phyloP scores from a whole-genome alignment of 2,888 invertebrate genomes.

The Epirrhoe alternata region DNA sequence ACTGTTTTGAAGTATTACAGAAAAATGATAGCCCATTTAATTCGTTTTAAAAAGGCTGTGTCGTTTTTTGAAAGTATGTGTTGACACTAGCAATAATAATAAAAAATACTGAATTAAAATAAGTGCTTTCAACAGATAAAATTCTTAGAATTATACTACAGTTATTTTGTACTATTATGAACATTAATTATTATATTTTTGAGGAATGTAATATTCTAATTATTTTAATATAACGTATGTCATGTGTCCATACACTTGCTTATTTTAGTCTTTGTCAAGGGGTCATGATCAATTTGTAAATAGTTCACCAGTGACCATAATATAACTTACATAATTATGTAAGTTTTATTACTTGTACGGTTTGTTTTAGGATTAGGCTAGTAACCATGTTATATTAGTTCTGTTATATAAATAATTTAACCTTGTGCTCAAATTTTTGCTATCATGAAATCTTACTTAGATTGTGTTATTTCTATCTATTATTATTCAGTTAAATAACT shows the following conservation, averaged over 20 bases:
- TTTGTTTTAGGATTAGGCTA: neutral
- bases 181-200: too few relatives aligned
- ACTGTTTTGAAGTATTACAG: too few relatives aligned
- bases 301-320: conserved; percentile 1
- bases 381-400: conserved; percentile 10
- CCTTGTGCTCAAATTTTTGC: conserved; percentile 24
- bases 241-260: neutral
- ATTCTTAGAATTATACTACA: too few relatives aligned
- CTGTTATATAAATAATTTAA: conserved; percentile 4
- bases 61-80: too few relatives aligned
- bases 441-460: conserved; percentile 17
- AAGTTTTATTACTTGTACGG: neutral
- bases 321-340: conserved; percentile 8
- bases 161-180: too few relatives aligned
- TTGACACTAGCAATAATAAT: too few relatives aligned
- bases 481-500: too few relatives aligned
- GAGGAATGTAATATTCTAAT: too few relatives aligned
- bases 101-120: too few relatives aligned
- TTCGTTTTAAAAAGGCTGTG: too few relatives aligned
- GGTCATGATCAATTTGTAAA: conserved; percentile 1
- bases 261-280: neutral
- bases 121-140: too few relatives aligned
- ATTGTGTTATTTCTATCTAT: neutral
- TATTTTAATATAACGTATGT: neutral
- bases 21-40: too few relatives aligned